These are phyloP conservation scores for Zapornia atra DNA, from an alignment of 2,113 vertebrate species.

Conservation along the genomic window DNA sequence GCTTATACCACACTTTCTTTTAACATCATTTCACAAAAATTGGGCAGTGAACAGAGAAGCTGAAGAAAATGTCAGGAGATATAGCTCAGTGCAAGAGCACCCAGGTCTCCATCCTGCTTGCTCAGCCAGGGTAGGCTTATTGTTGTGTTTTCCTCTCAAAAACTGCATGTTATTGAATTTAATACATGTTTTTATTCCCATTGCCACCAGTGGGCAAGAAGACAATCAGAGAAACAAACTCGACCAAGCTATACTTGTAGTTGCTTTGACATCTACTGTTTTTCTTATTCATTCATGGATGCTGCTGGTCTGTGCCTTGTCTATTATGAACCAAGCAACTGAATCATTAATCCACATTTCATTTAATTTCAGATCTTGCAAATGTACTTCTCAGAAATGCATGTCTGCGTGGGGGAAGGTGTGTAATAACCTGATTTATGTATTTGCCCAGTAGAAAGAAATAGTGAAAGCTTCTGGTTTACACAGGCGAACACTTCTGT, in stretches of 20 bases:
- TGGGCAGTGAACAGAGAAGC: not conserved
- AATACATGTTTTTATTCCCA: not conserved
- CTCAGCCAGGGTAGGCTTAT: not conserved
- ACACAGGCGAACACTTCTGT: not conserved
- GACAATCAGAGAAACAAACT: not conserved
- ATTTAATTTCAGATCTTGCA: not conserved
- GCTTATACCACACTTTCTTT: not conserved
- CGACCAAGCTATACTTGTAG: not conserved
- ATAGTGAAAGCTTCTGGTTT: not conserved
- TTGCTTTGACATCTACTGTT: not conserved
- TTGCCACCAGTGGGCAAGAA: not conserved
- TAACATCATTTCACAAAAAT: not conserved
- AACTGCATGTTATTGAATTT: not conserved
- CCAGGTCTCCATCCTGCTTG: not conserved
- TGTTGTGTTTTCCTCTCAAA: not conserved
- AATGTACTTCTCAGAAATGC: not conserved
- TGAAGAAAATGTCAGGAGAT: not conserved
- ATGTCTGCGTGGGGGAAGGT: not conserved
- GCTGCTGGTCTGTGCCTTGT: not conserved
- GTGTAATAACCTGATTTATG: not conserved
- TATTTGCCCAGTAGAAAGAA: not conserved
- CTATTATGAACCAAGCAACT: not conserved
- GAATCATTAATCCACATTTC: not conserved
- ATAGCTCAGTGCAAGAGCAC: not conserved
- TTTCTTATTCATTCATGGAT: not conserved